Percentiles rank a stretch among this genome's conserved stretches.
phyloP scores from a whole-genome alignment of 2,113 vertebrate genomes.

The Brachirus orientalis region DNA sequence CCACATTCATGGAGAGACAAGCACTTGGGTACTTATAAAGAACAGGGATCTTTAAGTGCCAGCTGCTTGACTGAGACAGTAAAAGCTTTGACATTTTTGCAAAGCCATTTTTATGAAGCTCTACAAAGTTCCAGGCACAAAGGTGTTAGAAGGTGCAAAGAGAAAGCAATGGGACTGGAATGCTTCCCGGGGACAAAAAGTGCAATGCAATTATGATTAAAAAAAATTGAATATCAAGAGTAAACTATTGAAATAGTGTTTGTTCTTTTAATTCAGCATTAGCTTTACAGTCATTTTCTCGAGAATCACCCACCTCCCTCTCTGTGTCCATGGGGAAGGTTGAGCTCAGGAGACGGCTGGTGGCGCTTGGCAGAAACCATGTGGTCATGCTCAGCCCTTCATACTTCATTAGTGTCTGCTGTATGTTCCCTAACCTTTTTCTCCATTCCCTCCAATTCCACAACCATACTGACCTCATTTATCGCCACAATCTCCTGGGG shows the following conservation, averaged over 20 bases:
- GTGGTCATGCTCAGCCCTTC: slow-evolving; percentile 72
- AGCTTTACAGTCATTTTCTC: slow-evolving; percentile 1
- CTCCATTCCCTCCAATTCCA: slow-evolving; percentile 27
- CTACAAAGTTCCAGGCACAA: slow-evolving; percentile 46
- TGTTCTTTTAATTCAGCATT: slow-evolving; percentile 17
- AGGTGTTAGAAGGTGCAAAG: slow-evolving; percentile 32
- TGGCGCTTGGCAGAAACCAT: slow-evolving; percentile 68
- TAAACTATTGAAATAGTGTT: slow-evolving; percentile 26
- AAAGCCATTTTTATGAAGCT: slow-evolving; percentile 48
- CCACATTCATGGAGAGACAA: slow-evolving; percentile 8
- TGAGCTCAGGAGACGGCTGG: slow-evolving; percentile 21
- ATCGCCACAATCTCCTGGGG: slow-evolving; percentile 50
- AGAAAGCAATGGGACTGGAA: slow-evolving; percentile 25
- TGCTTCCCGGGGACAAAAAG: slow-evolving; percentile 7
- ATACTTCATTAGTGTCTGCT: slow-evolving; percentile 76
- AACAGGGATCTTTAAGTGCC: slow-evolving; percentile 38
- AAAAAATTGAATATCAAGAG: slow-evolving; percentile 14
- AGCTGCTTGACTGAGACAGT: slow-evolving; percentile 39
- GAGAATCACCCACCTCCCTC: slow-evolving; percentile 29
- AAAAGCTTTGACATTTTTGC: slow-evolving; percentile 76
- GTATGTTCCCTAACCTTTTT: slow-evolving; percentile 46
- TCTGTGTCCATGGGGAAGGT: slow-evolving; percentile 52
- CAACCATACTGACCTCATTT: slow-evolving; percentile 52
- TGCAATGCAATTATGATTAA: slow-evolving; percentile 31
- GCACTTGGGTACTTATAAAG: slow-evolving; percentile 38